Conservation (phyloP, 1,140 invertebrate genomes). For the Physella acuta region DNA sequence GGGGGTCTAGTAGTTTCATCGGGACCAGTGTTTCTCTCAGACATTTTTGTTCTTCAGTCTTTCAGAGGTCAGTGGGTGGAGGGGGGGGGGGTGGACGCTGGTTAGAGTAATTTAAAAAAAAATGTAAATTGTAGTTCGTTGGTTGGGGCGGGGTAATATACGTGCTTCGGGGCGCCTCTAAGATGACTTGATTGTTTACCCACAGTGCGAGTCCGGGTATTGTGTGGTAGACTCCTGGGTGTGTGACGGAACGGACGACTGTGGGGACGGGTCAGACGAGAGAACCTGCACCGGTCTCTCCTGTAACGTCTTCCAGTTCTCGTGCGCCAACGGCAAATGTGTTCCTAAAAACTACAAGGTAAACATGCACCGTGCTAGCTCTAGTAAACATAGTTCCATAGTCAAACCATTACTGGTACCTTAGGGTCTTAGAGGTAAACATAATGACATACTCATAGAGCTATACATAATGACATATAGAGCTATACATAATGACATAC, state of each 20-base stretch:
- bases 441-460: too few relatives aligned
- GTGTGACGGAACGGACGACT: constrained; percentile 76
- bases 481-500: too few relatives aligned
- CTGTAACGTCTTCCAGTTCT: constrained; percentile 5
- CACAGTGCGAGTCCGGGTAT: constrained; percentile 38
- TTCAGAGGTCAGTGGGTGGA: neutral
- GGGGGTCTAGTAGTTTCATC: neutral
- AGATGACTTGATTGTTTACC: neutral
- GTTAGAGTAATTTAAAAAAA: neutral
- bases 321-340: constrained; percentile 12
- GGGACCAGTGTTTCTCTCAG: neutral
- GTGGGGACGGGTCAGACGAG: constrained; percentile 92
- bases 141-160: neutral
- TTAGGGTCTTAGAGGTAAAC: too few relatives aligned
- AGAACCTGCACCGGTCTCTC: constrained; percentile 74
- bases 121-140: neutral
- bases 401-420: too few relatives aligned
- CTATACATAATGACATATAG: too few relatives aligned
- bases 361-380: too few relatives aligned
- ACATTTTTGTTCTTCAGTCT: neutral
- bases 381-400: too few relatives aligned
- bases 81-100: neutral
- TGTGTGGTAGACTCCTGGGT: constrained; percentile 47
- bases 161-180: neutral
- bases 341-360: neutral